phyloP scores from a whole-genome alignment of 1,140 invertebrate genomes.

The Apocrypta bakeri region DNA sequence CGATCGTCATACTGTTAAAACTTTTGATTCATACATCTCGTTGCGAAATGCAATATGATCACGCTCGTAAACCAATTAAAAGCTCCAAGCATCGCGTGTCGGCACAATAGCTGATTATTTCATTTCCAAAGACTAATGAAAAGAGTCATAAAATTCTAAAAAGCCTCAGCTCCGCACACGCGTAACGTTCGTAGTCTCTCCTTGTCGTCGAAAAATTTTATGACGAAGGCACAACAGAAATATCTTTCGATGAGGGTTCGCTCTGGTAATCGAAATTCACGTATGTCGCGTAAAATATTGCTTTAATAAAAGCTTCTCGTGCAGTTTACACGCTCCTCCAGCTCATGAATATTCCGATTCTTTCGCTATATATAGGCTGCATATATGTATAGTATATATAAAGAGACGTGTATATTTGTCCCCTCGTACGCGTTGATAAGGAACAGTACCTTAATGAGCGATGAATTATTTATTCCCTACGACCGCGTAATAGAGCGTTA shows the following conservation, averaged over 20 bases:
- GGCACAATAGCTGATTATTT: too few relatives aligned
- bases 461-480: slow-evolving; percentile 27
- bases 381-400: too few relatives aligned
- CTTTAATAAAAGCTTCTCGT: slow-evolving; percentile 18
- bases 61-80: not conserved
- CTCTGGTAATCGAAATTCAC: not conserved
- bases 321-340: not conserved
- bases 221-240: not conserved
- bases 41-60: not conserved
- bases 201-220: not conserved
- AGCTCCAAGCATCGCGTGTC: too few relatives aligned
- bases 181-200: not conserved
- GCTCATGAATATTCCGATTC: slow-evolving; percentile 35
- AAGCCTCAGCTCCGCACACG: not conserved
- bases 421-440: not conserved
- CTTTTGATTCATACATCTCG: too few relatives aligned
- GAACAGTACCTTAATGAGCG: slow-evolving; percentile 21
- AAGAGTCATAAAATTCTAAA: not conserved
- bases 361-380: not conserved
- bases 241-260: not conserved
- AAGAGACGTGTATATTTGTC: too few relatives aligned
- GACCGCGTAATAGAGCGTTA: slow-evolving; percentile 15
- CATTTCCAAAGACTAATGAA: not conserved
- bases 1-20: too few relatives aligned
- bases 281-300: slow-evolving; percentile 5